Percentiles rank a stretch among this genome's conserved stretches.
These are phyloP conservation scores for Manduca sexta DNA, from an alignment of 1,140 invertebrate species.

Conservation along the genomic window DNA sequence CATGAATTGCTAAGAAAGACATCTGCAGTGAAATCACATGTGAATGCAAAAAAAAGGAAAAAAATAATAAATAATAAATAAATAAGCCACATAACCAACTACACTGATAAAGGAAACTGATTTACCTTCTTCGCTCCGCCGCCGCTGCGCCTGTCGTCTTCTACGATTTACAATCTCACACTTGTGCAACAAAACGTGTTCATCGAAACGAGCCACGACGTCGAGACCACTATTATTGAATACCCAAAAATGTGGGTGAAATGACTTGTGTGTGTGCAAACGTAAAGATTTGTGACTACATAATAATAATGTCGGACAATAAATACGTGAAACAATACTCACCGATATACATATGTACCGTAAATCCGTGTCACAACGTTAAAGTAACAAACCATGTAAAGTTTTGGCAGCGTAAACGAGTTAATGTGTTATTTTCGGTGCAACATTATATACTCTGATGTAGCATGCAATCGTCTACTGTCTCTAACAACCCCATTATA, in stretches of 20 bases:
- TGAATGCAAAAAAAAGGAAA: conserved; percentile 65
- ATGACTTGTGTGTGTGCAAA: conserved; percentile 4
- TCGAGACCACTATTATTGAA: not conserved
- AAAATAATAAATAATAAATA: conserved; percentile 62
- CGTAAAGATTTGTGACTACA: not conserved
- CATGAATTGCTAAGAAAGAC: conserved; percentile 61
- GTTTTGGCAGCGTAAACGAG: not conserved
- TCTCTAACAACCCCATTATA: conserved; percentile 3
- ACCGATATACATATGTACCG: not conserved
- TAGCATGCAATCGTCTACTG: conserved; percentile 3
- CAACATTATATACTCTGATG: conserved; percentile 4
- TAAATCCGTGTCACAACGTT: conserved; percentile 36
- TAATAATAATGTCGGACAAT: not conserved
- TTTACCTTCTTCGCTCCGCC: conserved; percentile 33
- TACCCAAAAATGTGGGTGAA: not conserved
- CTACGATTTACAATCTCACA: conserved; percentile 25
- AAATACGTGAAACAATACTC: conserved; percentile 1
- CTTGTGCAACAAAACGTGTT: conserved; percentile 16
- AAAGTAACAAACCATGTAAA: conserved; percentile 20
- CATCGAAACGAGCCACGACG: conserved; percentile 5
- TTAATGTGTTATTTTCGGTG: not conserved
- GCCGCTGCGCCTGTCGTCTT: conserved; percentile 19
- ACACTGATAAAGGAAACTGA: conserved; percentile 37
- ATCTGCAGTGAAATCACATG: conserved; percentile 72
- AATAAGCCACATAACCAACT: conserved; percentile 69